Evolutionary conservation across 2,113 vertebrate genomes (phyloP), one percentile per base, ranked within the genome.

Genomic region (Leucosticte australis): DNA sequence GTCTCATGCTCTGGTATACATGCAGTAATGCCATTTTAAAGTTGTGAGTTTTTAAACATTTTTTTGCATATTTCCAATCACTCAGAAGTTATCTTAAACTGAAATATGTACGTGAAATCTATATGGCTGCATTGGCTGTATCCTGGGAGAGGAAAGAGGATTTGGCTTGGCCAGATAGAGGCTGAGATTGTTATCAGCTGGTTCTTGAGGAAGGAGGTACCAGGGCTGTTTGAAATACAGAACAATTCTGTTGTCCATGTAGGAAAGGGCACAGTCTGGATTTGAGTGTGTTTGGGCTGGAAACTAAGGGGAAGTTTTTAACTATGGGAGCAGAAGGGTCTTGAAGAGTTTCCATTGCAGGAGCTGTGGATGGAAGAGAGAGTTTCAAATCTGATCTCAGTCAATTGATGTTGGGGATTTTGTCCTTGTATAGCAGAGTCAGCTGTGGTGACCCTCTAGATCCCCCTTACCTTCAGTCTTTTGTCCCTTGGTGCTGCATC

Each of bases 341-440:
- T 67, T 22, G 55, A 57, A 55, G 18, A 47, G 15, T 37, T 69
- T 92, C 39, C 18, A 12, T 9, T 65, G 55, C 0, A 3, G 42
- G 13, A 78, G 12, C 18, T 69, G 50, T 53, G 50, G 67, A 21
- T 85, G 37, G 63, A n/a, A 30, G 33, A 82, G 57, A 33, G 23
- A 31, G 24, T 67, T 81, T 69, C 70, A 52, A 41, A 24, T 41
- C 0, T 49, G 74, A n/a, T 60, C 30, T 46, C 2, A 1, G 16
- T 39, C n/a, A 5, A 0, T 0, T 49, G 15, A 9, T 33, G 50
- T 12, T 8, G 10, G 55, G 55, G 21, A 26, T 67, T 87, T 81
- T 57, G 35, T 59, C 11, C 33, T 31, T 7, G 0, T 30, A 0
- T 11, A 8, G n/a, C 10, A 63, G 53, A n/a, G 13, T 3, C 23